These are phyloP conservation scores for Biston stratarius DNA, from an alignment of 2,888 invertebrate genomes.

Conservation along the genomic window DNA sequence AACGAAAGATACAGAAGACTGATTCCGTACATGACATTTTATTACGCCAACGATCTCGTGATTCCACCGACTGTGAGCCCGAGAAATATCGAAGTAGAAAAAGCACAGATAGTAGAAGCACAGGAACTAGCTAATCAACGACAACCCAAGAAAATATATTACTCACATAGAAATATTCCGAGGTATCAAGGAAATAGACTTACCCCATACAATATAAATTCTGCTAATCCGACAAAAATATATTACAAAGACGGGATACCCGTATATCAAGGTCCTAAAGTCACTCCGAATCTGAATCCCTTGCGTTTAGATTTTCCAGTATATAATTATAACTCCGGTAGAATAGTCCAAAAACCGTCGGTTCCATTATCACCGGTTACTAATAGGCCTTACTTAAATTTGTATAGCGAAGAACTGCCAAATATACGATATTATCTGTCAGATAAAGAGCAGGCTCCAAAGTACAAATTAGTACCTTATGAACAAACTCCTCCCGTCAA, in stretches of 20 bases:
- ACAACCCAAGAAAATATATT: constrained; percentile 70
- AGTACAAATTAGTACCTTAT: constrained; percentile 81
- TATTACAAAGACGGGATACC: constrained; percentile 71
- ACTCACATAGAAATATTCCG: constrained; percentile 74
- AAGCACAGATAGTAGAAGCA: constrained; percentile 74
- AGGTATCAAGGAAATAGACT: constrained; percentile 80
- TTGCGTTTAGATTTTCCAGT: constrained; percentile 55
- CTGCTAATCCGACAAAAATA: constrained; percentile 77
- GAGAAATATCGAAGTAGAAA: constrained; percentile 75
- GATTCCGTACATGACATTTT: constrained; percentile 94
- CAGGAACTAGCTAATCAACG: constrained; percentile 59
- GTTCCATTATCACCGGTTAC: constrained; percentile 54
- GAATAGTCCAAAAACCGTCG: constrained; percentile 61
- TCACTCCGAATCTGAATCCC: constrained; percentile 63
- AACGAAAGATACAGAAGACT: constrained; percentile 91
- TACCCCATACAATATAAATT: constrained; percentile 79
- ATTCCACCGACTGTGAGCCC: constrained; percentile 69
- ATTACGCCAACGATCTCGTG: constrained; percentile 88
- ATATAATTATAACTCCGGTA: constrained; percentile 60
- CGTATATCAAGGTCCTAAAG: constrained; percentile 58
- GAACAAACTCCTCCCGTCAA: constrained; percentile 79
- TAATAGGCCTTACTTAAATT: constrained; percentile 69
- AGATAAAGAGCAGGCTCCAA: constrained; percentile 69
- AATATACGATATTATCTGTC: constrained; percentile 73
- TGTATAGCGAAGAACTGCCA: constrained; percentile 63